Evolutionary conservation across 2,797 vertebrate genomes (phyloP).

Genomic region (Danio choprae): DNA sequence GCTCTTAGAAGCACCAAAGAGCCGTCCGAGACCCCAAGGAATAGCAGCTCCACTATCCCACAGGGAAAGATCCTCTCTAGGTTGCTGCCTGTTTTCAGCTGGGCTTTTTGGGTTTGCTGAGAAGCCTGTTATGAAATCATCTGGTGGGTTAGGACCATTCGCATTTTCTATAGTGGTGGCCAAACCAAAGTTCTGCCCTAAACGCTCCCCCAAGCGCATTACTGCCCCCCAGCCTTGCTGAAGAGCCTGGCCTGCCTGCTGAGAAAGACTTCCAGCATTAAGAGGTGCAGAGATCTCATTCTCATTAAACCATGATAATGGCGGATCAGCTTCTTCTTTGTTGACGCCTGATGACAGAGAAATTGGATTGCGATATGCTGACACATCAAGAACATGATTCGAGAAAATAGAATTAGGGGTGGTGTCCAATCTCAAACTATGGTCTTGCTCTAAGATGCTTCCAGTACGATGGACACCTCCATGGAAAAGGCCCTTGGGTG

Average conservation of each 20-base stretch:
- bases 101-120: slow-evolving; percentile 35
- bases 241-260: slow-evolving; percentile 83
- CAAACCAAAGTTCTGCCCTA: slow-evolving; percentile 79
- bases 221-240: slow-evolving; percentile 87
- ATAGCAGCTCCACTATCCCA: slow-evolving; percentile 61
- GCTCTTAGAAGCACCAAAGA: slow-evolving; percentile 76
- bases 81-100: slow-evolving; percentile 52
- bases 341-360: slow-evolving; percentile 46
- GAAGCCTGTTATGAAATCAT: slow-evolving; percentile 56
- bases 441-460: slow-evolving; percentile 70
- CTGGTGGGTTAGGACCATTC: slow-evolving; percentile 24
- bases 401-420: slow-evolving; percentile 44
- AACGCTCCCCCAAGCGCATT: slow-evolving; percentile 83
- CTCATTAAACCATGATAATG: slow-evolving; percentile 79
- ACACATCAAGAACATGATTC: slow-evolving; percentile 44
- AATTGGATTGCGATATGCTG: slow-evolving; percentile 48
- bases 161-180: slow-evolving; percentile 56
- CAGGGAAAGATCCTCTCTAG: slow-evolving; percentile 63
- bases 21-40: slow-evolving; percentile 71
- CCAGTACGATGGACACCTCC: slow-evolving; percentile 61
- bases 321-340: slow-evolving; percentile 72
- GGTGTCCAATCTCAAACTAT: slow-evolving; percentile 54
- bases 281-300: slow-evolving; percentile 75
- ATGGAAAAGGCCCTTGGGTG: slow-evolving; percentile 58
- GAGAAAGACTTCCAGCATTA: slow-evolving; percentile 70